A percentile compares a stretch with the other conserved stretches of the same genome.
Conservation (phyloP, 2,888 invertebrate species). For the Parasteatoda lunata region DNA sequence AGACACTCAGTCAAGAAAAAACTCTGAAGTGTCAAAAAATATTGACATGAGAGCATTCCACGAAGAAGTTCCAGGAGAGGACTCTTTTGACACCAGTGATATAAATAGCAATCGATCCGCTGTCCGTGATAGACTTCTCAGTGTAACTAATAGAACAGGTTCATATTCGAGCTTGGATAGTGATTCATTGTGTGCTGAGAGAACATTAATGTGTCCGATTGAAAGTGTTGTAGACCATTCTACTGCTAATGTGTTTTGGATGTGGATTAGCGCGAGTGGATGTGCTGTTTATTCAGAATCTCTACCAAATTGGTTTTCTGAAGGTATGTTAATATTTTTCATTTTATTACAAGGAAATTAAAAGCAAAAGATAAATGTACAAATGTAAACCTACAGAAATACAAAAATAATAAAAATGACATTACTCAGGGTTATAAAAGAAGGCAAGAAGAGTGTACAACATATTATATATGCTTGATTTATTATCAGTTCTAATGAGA, state of each 20-base stretch:
- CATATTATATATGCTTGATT: no score
- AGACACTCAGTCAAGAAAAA: not conserved
- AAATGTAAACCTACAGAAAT: no score
- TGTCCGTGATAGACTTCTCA: not conserved
- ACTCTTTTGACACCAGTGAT: not conserved
- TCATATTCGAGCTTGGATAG: conserved; percentile 48
- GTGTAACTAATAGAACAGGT: conserved; percentile 28
- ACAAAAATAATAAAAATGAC: no score
- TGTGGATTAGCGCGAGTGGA: conserved; percentile 86
- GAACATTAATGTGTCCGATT: conserved; percentile 24
- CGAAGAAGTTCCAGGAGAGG: not conserved
- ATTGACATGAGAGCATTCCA: not conserved
- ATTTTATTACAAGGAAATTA: no score
- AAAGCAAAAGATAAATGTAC: no score
- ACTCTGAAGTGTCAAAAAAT: not conserved
- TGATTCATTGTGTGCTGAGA: conserved; percentile 27
- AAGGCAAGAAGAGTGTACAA: no score
- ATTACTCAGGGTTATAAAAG: no score
- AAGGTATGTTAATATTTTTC: conserved; percentile 28
- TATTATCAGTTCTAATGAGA: no score
- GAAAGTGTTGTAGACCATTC: conserved; percentile 32
- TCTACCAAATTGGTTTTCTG: conserved; percentile 83
- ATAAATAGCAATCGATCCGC: not conserved
- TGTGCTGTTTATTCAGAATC: conserved; percentile 83
- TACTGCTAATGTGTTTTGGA: conserved; percentile 77